Percentiles rank a stretch among this genome's conserved stretches.
These are phyloP conservation scores for Trichonephila inaurata DNA, from an alignment of 1,140 invertebrate species.

Conservation along the genomic window DNA sequence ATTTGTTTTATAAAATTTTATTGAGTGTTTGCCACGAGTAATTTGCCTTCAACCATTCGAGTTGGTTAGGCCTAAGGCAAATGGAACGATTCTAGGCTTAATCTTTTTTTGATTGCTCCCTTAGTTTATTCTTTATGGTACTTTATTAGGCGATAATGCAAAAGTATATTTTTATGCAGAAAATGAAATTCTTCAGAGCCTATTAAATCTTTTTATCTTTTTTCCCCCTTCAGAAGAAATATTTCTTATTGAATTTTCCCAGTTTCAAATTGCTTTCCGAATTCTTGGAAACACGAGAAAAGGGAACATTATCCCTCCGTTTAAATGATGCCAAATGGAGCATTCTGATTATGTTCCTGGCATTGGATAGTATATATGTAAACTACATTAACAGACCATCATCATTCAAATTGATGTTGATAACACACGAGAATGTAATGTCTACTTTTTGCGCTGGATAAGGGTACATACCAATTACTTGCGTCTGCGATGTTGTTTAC, in stretches of 20 bases:
- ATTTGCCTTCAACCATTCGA: neutral
- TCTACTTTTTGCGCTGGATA: neutral
- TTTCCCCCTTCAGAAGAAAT: no score
- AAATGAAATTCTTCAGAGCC: neutral
- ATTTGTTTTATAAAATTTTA: constrained; percentile 36
- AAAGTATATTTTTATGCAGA: neutral
- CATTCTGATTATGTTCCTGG: neutral
- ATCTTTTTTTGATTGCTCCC: constrained; percentile 18
- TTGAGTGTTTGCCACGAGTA: neutral
- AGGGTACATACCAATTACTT: neutral
- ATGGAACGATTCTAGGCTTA: neutral
- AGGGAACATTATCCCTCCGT: neutral
- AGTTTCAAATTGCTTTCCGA: constrained; percentile 1
- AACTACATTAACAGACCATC: neutral
- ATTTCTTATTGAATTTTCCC: neutral
- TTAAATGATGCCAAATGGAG: neutral
- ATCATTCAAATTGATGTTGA: constrained; percentile 9
- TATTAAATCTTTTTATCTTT: neutral
- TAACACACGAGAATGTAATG: neutral
- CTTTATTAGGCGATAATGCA: constrained; percentile 17
- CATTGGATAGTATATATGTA: no score
- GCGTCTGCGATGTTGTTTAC: neutral
- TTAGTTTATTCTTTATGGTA: neutral
- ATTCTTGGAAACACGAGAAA: neutral
- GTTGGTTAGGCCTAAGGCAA: no score